phyloP scores from a whole-genome alignment of 2,797 vertebrate genomes.

The Enteromius paludinosus region DNA sequence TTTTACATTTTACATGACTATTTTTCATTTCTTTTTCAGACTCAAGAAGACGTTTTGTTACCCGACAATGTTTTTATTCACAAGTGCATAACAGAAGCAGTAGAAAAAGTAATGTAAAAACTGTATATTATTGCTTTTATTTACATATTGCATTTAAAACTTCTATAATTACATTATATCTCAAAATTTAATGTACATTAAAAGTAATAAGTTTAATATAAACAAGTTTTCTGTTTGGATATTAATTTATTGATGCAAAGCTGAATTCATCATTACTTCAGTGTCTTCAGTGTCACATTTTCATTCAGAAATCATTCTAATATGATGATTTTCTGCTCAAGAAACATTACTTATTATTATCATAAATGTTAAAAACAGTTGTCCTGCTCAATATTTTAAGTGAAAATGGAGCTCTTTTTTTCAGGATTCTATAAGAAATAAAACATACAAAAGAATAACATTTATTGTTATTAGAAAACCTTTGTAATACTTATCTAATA shows the following conservation, averaged over 20 bases:
- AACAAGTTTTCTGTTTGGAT: background rate
- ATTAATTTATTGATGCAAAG: background rate
- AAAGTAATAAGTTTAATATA: too few species aligned
- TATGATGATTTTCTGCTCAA: background rate
- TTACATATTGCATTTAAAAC: background rate
- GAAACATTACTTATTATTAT: background rate
- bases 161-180: background rate
- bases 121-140: background rate
- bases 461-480: background rate
- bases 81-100: too few species aligned
- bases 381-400: background rate
- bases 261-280: background rate
- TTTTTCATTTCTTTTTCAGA: background rate
- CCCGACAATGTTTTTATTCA: background rate
- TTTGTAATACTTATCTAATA: background rate
- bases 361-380: background rate
- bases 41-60: background rate
- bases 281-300: too few species aligned
- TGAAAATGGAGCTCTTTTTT: background rate
- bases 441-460: background rate
- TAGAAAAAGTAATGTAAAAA: background rate
- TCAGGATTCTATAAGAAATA: background rate
- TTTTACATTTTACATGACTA: background rate
- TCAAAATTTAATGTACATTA: too few species aligned
- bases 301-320: background rate